Evolutionary conservation across 2,888 invertebrate species (phyloP).

Genomic region (Acheta domesticus): DNA sequence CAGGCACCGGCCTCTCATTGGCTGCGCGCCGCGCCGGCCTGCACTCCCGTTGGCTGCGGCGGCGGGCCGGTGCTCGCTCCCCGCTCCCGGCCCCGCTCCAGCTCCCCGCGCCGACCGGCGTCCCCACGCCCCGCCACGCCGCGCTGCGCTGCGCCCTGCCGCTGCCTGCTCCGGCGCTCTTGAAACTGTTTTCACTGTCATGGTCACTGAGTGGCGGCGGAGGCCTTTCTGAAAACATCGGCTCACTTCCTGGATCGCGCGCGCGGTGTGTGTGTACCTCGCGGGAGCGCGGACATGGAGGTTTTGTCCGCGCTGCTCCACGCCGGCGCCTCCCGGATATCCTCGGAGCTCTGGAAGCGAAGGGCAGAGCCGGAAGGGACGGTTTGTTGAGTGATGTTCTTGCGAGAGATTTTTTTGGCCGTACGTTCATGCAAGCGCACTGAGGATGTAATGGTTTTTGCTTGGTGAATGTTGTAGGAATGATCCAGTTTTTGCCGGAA

Average conservation of each 20-base stretch:
- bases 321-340: no score
- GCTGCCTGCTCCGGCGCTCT: background rate
- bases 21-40: background rate
- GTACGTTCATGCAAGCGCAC: no score
- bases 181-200: constrained; percentile 32
- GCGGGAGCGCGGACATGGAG: no score
- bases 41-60: background rate
- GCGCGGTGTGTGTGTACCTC: background rate
- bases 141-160: background rate
- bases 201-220: constrained; percentile 30
- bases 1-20: background rate
- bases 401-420: no score
- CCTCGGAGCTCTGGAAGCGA: no score
- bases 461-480: no score
- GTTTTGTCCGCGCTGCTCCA: no score
- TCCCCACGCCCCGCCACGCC: background rate
- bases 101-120: background rate
- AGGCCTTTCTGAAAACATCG: constrained; percentile 23
- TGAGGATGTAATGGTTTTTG: no score
- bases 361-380: no score
- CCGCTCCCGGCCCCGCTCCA: background rate
- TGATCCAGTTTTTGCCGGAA: no score
- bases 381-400: no score
- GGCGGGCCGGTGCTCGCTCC: background rate
- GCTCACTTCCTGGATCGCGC: background rate